Evolutionary conservation across 2,113 vertebrate species (phyloP).

Genomic region (Dendrocopos noguchii): DNA sequence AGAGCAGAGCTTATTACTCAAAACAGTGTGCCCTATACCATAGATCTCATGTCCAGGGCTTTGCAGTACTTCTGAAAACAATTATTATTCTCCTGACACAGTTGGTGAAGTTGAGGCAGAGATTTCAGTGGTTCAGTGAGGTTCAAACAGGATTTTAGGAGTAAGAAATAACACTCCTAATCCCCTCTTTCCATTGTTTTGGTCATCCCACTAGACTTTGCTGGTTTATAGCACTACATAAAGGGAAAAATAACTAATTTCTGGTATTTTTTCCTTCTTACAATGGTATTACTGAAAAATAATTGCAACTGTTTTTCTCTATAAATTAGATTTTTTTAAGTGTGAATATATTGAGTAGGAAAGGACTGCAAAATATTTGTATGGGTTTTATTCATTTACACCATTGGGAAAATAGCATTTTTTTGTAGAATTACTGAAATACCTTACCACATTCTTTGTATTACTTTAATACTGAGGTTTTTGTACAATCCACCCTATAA

Average conservation of each 20-base stretch:
- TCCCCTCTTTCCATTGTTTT: neutral
- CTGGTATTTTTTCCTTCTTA: neutral
- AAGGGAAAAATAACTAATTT: neutral
- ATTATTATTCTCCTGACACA: neutral
- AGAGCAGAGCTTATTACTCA: neutral
- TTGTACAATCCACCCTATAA: neutral
- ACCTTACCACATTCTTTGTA: neutral
- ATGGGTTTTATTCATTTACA: neutral
- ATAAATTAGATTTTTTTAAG: neutral
- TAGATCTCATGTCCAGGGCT: neutral
- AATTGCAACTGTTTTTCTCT: neutral
- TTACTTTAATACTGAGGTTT: neutral
- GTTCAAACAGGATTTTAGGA: neutral
- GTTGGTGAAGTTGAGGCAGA: neutral
- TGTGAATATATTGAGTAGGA: neutral
- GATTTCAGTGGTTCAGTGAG: neutral
- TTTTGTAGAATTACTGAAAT: neutral
- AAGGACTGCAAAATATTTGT: neutral
- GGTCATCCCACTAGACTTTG: neutral
- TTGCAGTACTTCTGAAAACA: neutral
- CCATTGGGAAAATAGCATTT: neutral
- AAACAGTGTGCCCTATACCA: neutral
- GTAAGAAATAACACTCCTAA: neutral
- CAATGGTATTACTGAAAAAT: constrained; percentile 8
- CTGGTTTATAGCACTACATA: neutral